Evolutionary conservation across 2,113 vertebrate species (phyloP), one percentile per base, ranked within the genome.

Genomic region (Oryzias javanicus): DNA sequence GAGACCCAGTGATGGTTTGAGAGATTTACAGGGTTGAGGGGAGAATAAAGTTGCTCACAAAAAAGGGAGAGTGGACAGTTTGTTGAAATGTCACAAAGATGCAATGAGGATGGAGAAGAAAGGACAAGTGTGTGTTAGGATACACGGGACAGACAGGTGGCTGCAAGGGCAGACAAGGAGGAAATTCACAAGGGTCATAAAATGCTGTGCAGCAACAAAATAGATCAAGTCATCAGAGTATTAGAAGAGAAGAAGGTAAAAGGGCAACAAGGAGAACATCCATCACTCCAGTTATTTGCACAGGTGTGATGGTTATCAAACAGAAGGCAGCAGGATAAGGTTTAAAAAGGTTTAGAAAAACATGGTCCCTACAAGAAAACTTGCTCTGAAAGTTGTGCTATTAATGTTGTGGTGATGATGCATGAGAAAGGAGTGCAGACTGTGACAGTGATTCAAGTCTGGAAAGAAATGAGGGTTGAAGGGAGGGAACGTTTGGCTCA

Each of bases 51-150:
- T 49, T 5, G 14, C 42, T 49, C 18, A 42, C 12, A 45, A 14
- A 60, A 42, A 49, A 22, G 22, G 22, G 50, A 14, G 4, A 25
- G 27, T 67, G 55, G 46, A 61, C 50, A 67, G 66, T 69, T 76
- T 69, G 55, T 61, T 18, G 50, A 74, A 70, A 79, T 79, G 67
- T 64, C 74, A 73, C 45, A 44, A 55, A 0, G 22, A 69, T 55
- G 25, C 67, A 35, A 8, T 18, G 59, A 50, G 52, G 24, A 48
- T 1, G 4, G 13, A 24, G 27, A 53, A 63, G 40, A 7, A 44
- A 18, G 48, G 55, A 67, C 42, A 20, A n/a, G 14, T 22, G 18
- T 12, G 19, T 47, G 16, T 35, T 35, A 35, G 20, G 42, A 24
- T 3, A 55, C 22, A 12, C 20, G 44, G 51, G 46, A 55, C 10